phyloP scores from a whole-genome alignment of 2,113 vertebrate species.

The Eptesicus fuscus region DNA sequence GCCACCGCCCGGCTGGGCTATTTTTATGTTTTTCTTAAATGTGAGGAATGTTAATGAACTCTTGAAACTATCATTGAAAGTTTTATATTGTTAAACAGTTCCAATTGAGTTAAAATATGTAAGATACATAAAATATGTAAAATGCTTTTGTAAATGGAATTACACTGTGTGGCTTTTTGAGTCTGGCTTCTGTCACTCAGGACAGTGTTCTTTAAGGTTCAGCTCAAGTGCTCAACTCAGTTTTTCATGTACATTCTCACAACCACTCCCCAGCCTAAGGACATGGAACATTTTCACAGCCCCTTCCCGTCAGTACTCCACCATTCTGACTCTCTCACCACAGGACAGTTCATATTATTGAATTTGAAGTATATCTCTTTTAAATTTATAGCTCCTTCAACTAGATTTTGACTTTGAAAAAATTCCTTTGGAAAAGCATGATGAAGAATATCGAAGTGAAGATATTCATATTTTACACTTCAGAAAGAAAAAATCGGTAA shows the following conservation, averaged over 20 bases:
- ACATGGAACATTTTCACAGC: background rate
- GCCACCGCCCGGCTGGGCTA: no score
- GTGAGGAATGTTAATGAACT: background rate
- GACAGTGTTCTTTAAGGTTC: no score
- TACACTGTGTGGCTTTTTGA: no score
- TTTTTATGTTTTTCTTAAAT: slow-evolving; percentile 15
- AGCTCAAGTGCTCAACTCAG: background rate
- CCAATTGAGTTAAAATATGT: background rate
- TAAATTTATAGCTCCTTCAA: slow-evolving; percentile 87
- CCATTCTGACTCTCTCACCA: background rate
- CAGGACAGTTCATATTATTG: background rate
- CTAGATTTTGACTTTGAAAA: slow-evolving; percentile 89
- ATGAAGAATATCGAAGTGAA: slow-evolving; percentile 92
- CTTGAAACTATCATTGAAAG: slow-evolving; percentile 9
- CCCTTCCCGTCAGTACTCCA: background rate
- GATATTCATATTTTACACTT: slow-evolving; percentile 94
- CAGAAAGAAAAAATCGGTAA: slow-evolving; percentile 75
- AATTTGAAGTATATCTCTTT: slow-evolving; percentile 29
- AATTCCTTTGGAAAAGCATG: slow-evolving; percentile 90
- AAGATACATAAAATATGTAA: background rate
- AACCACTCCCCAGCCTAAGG: background rate
- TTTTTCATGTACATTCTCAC: background rate
- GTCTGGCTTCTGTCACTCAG: no score
- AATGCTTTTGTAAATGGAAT: no score
- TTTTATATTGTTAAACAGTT: background rate